Percentiles rank a stretch among this genome's conserved stretches.
phyloP scores from a whole-genome alignment of 2,888 invertebrate genomes.

The Leptarthrus brevirostris region DNA sequence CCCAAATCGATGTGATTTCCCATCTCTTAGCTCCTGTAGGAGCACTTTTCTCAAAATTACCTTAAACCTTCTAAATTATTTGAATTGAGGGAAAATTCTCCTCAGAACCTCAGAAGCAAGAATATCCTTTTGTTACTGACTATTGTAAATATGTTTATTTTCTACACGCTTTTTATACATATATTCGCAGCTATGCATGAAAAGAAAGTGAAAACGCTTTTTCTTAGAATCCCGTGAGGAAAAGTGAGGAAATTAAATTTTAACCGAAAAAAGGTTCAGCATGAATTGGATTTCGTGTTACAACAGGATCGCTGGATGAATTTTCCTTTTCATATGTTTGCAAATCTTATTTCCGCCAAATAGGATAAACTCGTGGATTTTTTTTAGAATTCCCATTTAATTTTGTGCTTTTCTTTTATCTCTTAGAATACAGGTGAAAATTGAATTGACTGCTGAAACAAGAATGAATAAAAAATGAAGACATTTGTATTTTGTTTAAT shows the following conservation, averaged over 20 bases:
- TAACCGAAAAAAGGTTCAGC: not conserved
- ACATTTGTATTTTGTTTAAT: not conserved
- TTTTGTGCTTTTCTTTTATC: not conserved
- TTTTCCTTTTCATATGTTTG: constrained; percentile 6
- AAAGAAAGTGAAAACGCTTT: not conserved
- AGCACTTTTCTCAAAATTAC: too few species aligned
- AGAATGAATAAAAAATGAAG: not conserved
- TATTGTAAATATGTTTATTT: not conserved
- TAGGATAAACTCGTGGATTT: not conserved
- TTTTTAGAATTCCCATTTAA: not conserved
- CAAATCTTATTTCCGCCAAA: constrained; percentile 18
- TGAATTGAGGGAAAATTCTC: too few species aligned
- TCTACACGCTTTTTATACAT: not conserved
- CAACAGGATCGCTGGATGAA: not conserved
- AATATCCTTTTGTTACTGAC: too few species aligned
- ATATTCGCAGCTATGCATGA: not conserved
- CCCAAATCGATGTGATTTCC: too few species aligned
- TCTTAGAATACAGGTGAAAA: not conserved
- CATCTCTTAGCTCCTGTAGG: too few species aligned
- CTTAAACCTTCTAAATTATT: too few species aligned
- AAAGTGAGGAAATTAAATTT: constrained; percentile 29
- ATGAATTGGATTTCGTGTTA: not conserved
- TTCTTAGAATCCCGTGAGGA: constrained; percentile 4
- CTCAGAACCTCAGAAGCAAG: too few species aligned
- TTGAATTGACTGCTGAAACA: not conserved